These are phyloP conservation scores for Opisthocomus hoazin DNA, from an alignment of 2,113 vertebrate genomes.

Conservation along the genomic window DNA sequence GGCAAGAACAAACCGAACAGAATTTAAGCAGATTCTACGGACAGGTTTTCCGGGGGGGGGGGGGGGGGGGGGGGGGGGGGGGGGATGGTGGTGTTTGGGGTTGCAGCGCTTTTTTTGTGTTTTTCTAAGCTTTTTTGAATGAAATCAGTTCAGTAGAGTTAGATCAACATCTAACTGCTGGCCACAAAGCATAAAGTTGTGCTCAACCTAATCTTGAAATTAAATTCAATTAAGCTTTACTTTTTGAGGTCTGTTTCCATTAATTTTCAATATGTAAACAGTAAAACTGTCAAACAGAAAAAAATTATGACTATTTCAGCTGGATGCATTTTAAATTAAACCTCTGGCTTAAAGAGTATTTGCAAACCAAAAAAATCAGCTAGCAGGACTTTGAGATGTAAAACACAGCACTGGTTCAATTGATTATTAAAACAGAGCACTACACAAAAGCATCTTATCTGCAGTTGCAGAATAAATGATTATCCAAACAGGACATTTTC, in stretches of 20 bases:
- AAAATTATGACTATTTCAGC: neutral
- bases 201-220: neutral
- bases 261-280: neutral
- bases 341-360: neutral
- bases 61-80: rapidly evolving
- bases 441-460: neutral
- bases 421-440: neutral
- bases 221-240: neutral
- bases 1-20: neutral
- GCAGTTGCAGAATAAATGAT: neutral
- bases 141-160: neutral
- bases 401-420: neutral
- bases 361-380: neutral
- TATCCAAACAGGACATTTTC: neutral
- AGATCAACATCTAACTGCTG: neutral
- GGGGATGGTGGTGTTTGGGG: neutral
- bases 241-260: neutral
- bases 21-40: neutral
- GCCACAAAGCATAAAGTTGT: neutral
- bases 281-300: neutral
- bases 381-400: neutral
- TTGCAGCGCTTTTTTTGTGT: neutral
- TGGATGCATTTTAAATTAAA: neutral
- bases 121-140: neutral
- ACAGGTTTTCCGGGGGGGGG: neutral